These are phyloP conservation scores for Eleutherodactylus coqui DNA, from an alignment of 2,797 vertebrate genomes.

Conservation along the genomic window DNA sequence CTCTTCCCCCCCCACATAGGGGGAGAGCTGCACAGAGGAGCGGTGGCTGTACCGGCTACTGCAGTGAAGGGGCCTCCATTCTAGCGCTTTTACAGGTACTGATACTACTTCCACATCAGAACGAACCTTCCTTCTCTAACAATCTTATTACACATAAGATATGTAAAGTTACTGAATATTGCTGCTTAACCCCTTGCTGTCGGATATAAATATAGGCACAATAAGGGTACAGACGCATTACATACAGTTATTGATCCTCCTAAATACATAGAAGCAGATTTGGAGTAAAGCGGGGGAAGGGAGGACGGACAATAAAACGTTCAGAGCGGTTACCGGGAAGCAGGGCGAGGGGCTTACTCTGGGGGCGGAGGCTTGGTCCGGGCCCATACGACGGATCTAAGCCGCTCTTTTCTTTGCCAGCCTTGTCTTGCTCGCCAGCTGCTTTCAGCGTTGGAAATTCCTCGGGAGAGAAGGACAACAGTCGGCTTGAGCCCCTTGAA, in stretches of 20 bases:
- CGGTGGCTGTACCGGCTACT: too few species aligned
- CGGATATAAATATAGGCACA: neutral
- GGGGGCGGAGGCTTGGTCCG: conserved; percentile 89
- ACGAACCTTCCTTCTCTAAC: too few species aligned
- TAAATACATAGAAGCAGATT: neutral
- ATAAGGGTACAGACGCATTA: neutral
- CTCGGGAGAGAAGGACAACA: conserved; percentile 99
- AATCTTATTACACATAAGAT: too few species aligned
- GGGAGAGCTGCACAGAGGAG: too few species aligned
- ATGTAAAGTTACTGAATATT: too few species aligned
- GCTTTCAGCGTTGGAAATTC: conserved; percentile 99
- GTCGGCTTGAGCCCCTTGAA: conserved; percentile 99
- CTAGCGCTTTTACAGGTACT: too few species aligned
- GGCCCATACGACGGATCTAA: conserved; percentile 99
- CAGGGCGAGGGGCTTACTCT: conserved; percentile 76
- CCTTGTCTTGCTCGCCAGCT: conserved; percentile 99
- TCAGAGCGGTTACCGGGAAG: conserved; percentile 39
- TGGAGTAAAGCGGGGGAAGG: neutral
- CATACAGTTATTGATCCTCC: neutral
- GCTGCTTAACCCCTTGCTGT: too few species aligned
- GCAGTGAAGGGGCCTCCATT: too few species aligned
- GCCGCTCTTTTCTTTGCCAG: conserved; percentile 99
- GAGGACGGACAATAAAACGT: conserved; percentile 43
- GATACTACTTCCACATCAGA: too few species aligned
- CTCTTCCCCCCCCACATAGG: too few species aligned